A percentile compares a stretch with the other conserved stretches of the same genome.
These are phyloP conservation scores for Monodelphis domestica DNA, from an alignment of 2,797 vertebrate species.

Conservation along the genomic window DNA sequence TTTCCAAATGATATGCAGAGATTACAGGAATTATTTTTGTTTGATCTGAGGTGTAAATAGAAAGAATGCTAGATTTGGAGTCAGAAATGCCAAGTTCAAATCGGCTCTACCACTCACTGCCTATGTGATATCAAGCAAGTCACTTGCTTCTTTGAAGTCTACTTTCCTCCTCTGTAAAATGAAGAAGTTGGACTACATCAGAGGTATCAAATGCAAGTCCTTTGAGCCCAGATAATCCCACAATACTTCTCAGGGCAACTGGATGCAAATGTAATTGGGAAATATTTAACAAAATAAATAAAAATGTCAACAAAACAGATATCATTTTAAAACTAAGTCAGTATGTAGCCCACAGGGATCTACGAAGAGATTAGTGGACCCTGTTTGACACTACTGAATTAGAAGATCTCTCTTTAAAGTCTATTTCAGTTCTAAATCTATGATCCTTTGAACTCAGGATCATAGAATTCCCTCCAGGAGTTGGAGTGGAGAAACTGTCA, in stretches of 20 bases:
- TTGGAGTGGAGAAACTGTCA: no score
- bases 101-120: background rate
- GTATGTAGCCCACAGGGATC: background rate
- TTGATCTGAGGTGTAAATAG: background rate
- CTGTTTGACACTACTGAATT: background rate
- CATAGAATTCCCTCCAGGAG: no score
- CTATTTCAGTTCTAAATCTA: no score
- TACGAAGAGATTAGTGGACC: background rate
- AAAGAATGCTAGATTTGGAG: background rate
- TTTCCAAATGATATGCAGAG: slow-evolving; percentile 27
- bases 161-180: background rate
- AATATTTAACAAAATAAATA: background rate
- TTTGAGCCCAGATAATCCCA: background rate
- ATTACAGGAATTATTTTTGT: background rate
- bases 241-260: background rate
- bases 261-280: background rate
- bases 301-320: background rate
- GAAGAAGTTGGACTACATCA: background rate
- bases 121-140: background rate
- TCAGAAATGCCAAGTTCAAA: background rate
- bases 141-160: background rate
- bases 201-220: background rate
- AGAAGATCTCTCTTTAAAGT: no score
- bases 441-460: no score
- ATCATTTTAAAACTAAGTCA: background rate